phyloP scores from a whole-genome alignment of 2,113 vertebrate species.

The Coptodon rendalli region DNA sequence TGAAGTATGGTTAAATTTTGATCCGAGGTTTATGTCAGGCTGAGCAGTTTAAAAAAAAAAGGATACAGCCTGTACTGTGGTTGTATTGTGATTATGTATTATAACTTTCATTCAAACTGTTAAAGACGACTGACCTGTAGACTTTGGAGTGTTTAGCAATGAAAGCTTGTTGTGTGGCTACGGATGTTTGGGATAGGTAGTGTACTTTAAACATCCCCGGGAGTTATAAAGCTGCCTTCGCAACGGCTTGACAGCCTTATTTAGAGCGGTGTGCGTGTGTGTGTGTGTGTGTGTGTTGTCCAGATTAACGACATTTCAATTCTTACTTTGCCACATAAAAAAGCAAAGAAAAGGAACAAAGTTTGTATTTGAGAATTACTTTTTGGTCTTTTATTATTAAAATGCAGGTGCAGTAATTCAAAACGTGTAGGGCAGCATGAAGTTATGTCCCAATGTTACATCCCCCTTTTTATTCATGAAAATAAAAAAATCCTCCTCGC shows the following conservation, averaged over 20 bases:
- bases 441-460: background rate
- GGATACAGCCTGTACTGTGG: background rate
- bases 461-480: background rate
- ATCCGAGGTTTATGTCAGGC: background rate
- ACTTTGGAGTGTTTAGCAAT: slow-evolving; percentile 14
- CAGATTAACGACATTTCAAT: background rate
- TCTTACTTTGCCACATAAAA: background rate
- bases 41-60: background rate
- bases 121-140: slow-evolving; percentile 6
- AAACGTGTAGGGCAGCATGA: background rate
- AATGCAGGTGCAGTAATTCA: background rate
- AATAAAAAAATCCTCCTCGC: background rate
- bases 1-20: background rate
- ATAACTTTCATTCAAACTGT: background rate
- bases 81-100: background rate
- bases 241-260: background rate
- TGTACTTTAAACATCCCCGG: slow-evolving; percentile 9
- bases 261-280: background rate
- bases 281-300: background rate
- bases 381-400: background rate
- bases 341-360: background rate
- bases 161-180: background rate
- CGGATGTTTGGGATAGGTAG: background rate
- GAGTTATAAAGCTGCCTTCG: slow-evolving; percentile 10
- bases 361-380: background rate